Evolutionary conservation across 2,797 vertebrate species (phyloP).

Genomic region (Notolepis coatsorum): DNA sequence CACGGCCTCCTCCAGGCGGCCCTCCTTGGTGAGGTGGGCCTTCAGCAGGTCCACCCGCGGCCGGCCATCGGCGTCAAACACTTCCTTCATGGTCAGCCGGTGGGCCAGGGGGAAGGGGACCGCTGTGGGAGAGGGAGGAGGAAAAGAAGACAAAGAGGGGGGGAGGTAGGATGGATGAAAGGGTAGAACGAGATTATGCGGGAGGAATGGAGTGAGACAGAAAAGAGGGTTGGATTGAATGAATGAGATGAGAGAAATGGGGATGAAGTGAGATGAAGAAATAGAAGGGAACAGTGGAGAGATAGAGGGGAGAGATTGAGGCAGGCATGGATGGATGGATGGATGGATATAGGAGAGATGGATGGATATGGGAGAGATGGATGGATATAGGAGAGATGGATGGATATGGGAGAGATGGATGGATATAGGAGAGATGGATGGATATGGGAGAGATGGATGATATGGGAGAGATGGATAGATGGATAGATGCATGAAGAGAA

Average conservation of each 20-base stretch:
- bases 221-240: background rate
- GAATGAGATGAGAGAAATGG: background rate
- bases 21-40: slow-evolving; percentile 88
- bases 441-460: background rate
- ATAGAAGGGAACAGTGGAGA: slow-evolving; percentile 50
- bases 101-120: slow-evolving; percentile 88
- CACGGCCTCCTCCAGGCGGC: slow-evolving; percentile 85
- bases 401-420: background rate
- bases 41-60: slow-evolving; percentile 86
- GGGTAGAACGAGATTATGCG: background rate
- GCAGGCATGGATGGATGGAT: too few relatives aligned
- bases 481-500: background rate
- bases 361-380: background rate
- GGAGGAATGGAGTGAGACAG: background rate
- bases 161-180: background rate
- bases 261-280: slow-evolving; percentile 39
- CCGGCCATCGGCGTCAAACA: slow-evolving; percentile 86
- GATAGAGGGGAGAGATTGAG: too few relatives aligned
- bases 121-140: slow-evolving; percentile 56
- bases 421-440: slow-evolving; percentile 4
- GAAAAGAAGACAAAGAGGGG: background rate
- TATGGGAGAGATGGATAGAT: background rate
- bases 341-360: too few relatives aligned
- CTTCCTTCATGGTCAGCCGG: slow-evolving; percentile 86
- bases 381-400: background rate